Conservation (phyloP, 2,797 vertebrate species). For the Bradypus variegatus region DNA sequence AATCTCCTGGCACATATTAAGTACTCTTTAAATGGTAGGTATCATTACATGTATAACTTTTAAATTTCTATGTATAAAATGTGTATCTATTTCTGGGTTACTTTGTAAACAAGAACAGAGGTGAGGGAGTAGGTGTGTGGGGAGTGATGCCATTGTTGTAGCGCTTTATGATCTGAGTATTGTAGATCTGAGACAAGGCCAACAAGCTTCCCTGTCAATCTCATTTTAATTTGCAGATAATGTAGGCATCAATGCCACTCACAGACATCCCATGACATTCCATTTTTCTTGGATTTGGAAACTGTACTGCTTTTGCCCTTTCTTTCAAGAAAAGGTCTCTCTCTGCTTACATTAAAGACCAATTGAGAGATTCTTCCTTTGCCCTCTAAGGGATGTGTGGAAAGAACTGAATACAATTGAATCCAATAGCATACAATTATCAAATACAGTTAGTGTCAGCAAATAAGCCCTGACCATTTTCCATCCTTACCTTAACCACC, state of each 20-base stretch:
- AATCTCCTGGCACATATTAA: neutral
- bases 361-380: slow-evolving; percentile 21
- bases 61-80: slow-evolving; percentile 16
- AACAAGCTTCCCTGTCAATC: neutral
- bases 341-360: neutral
- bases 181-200: neutral
- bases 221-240: slow-evolving; percentile 30
- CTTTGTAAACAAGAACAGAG: neutral
- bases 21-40: neutral
- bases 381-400: neutral
- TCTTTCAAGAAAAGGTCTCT: slow-evolving; percentile 8
- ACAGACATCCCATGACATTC: neutral
- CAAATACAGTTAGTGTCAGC: neutral
- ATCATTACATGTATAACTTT: neutral
- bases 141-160: neutral
- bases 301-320: neutral
- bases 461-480: slow-evolving; percentile 24
- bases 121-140: neutral
- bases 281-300: slow-evolving; percentile 30
- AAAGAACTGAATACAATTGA: slow-evolving; percentile 9
- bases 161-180: slow-evolving; percentile 3
- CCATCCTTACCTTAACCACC: neutral
- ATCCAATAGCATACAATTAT: neutral
- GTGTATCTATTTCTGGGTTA: neutral
- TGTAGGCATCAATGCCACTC: neutral